Evolutionary conservation across 2,797 vertebrate genomes (phyloP), one percentile per base, ranked within the genome.

Genomic region (Kryptopterus vitreolus): DNA sequence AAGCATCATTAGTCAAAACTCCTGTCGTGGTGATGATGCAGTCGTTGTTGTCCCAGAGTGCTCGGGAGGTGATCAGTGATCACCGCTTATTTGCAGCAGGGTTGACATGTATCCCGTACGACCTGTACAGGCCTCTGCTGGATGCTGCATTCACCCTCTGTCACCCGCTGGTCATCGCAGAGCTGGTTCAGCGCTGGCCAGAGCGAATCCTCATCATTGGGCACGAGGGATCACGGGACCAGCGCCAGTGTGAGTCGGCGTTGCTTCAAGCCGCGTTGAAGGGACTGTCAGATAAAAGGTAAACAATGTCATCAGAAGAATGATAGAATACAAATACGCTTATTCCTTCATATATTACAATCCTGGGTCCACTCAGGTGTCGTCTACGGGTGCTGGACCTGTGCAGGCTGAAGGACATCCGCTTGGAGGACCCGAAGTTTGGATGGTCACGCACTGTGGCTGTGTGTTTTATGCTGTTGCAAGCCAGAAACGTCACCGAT

Each of bases 371-470:
- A 20, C 76, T 73, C 82, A 96, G 95, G 87, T 94, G 89, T 90
- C 87, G 87, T 0, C 88, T 98, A 84, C 92, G 91, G 12, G 53
- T 96, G 5, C 87, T 98, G 88, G 96, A 98, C 62, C 91, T 98
- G 76, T 96, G 94, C 0, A 96, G 94, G 1, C 90, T 96, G 31
- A 91, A 94, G 31, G 92, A 95, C 9, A 93, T 92, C 1, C 89
- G 90, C 48, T 85, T 89, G 75, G 93, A 91, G 1, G 94, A 94
- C 58, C 88, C 94, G 0, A 95, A 96, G 94, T 96, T 95, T 38
- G 92, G 96, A 55, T 97, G 96, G 96, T 96, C 95, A 9, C 87
- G 95, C 82, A 97, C 96, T 0, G 95, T 96, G 6, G 92, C 96
- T 0, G 90, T 98, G 43, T 96, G 95, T 86, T 95, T 94, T 76